Base-by-base conservation (phyloP, 2,113 vertebrate species). In the Pteruthius melanotis region DNA sequence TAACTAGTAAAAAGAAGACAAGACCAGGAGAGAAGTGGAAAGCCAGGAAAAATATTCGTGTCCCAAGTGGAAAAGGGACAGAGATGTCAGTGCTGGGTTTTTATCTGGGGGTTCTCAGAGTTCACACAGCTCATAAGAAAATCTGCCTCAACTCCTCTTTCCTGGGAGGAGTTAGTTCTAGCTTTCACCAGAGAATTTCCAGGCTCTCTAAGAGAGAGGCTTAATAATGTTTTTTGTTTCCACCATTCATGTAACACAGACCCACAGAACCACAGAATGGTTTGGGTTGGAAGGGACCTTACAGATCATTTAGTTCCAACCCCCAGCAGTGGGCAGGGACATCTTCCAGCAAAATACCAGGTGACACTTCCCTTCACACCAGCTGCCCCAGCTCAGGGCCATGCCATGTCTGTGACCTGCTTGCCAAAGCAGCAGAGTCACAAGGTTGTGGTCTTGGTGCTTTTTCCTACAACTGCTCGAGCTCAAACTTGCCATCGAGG, bases 361-460 rank as follows among this genome's bases (percentile, higher is more conserved):
- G 17, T 52, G 56, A 52, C 59, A 74, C 12, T 59, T 72, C 33
- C 47, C 57, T 35, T 54, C 49, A 26, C 22, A 12, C 4, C 37
- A 66, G 42, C 52, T 71, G 52, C 35, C 35, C 8, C 50, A 52
- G 22, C 44, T 42, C 60, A 49, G 69, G 28, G 23, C 64, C 4
- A 0, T 31, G 49, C 40, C 20, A 0, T 1, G 3, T 14, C 54
- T 77, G 35, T 15, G 61, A 14, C 3, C 8, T 31, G 22, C 42
- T 54, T 39, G 33, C 23, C 15, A 88, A 71, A 87, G 54, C 59
- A 49, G 20, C 31, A 61, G 44, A 6, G 26, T 26, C 56, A 44
- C 37, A 10, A 35, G 16, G 8, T 35, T 26, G 4, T 59, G n/a
- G 2, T 74, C 31, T 53, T 31, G 69, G 30, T 70, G 45, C 21